Conservation (phyloP, 2,113 vertebrate genomes). For the Trogon surrucura region DNA sequence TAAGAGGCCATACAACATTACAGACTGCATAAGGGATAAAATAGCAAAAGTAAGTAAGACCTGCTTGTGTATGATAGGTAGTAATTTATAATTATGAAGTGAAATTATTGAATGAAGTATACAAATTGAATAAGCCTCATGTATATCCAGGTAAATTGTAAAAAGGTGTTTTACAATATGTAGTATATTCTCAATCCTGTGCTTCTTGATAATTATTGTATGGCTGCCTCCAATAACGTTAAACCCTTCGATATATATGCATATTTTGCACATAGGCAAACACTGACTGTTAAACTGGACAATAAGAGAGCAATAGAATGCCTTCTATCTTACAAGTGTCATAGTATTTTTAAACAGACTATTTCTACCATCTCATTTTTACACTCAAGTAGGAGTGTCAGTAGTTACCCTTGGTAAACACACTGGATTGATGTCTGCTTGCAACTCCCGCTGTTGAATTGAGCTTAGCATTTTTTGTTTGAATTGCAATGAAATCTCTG, state of each 20-base stretch:
- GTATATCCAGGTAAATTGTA: background rate
- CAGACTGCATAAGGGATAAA: background rate
- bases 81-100: constrained; percentile 32
- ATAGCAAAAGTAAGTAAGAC: constrained; percentile 5
- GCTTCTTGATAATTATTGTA: background rate
- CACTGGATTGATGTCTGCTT: background rate
- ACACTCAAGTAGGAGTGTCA: background rate
- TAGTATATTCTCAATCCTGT: background rate
- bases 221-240: background rate
- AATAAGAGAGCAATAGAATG: background rate
- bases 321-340: background rate
- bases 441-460: background rate
- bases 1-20: background rate
- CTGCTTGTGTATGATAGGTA: constrained; percentile 8
- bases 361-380: background rate
- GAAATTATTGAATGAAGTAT: constrained; percentile 7
- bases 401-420: background rate
- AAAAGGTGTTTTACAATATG: constrained; percentile 15
- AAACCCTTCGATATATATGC: background rate
- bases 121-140: constrained; percentile 9
- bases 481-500: background rate
- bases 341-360: background rate
- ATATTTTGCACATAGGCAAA: background rate
- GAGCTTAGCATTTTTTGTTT: background rate
- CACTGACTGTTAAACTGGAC: background rate